Evolutionary conservation across 2,888 invertebrate species (phyloP).

Genomic region (Aleiodes alternator): DNA sequence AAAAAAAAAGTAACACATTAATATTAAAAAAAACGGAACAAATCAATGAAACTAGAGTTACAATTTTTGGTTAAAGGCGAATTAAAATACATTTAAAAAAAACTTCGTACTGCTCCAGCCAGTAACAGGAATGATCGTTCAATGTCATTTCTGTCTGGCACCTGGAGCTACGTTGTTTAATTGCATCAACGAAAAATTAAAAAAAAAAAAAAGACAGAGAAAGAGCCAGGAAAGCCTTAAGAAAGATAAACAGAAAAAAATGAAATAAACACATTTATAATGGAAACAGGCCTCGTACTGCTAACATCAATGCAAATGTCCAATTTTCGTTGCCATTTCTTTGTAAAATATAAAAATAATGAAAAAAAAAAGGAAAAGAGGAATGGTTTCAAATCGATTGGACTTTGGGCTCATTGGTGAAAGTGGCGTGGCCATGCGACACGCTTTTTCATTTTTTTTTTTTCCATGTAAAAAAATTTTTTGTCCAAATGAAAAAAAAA

Average conservation of each 20-base stretch:
- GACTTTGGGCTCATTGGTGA: constrained; percentile 74
- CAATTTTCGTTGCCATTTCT: constrained; percentile 71
- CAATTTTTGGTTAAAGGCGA: neutral
- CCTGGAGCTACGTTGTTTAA: constrained; percentile 57
- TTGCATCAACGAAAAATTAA: constrained; percentile 8
- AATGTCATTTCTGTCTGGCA: constrained; percentile 70
- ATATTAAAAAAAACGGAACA: neutral
- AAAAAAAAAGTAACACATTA: neutral
- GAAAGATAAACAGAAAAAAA: constrained; percentile 20
- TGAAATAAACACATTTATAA: constrained; percentile 44
- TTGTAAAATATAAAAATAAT: neutral
- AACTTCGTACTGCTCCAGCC: constrained; percentile 57
- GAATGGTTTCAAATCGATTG: constrained; percentile 70
- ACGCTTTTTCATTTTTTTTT: constrained; percentile 56
- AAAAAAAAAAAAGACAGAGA: constrained; percentile 46
- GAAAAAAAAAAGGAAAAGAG: constrained; percentile 50
- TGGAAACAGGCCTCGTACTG: constrained; percentile 66
- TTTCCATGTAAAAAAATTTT: constrained; percentile 15
- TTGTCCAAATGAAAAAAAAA: constrained; percentile 15
- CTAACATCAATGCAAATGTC: constrained; percentile 75
- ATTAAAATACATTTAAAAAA: neutral
- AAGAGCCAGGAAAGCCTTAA: neutral
- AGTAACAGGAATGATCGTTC: constrained; percentile 69
- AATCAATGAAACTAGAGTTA: neutral
- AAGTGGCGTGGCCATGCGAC: constrained; percentile 73